Evolutionary conservation across 2,113 vertebrate genomes (phyloP).

Genomic region (Brachyhypopomus gauderio): DNA sequence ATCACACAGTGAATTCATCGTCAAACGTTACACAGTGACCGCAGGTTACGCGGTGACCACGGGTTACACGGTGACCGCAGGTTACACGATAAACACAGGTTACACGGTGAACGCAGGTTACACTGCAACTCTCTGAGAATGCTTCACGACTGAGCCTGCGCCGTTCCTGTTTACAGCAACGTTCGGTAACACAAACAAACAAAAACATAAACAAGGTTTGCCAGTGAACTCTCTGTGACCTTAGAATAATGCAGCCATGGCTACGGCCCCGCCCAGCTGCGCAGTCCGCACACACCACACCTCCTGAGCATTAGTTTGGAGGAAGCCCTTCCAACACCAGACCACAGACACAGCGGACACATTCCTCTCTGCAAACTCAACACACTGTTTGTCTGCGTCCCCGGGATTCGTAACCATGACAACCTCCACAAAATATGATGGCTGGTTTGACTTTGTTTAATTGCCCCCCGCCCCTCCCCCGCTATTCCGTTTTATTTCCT

Average conservation of each 20-base stretch:
- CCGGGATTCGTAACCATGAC: slow-evolving; percentile 69
- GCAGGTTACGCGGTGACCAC: too few species aligned
- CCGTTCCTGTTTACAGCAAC: background rate
- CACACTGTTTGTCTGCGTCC: slow-evolving; percentile 76
- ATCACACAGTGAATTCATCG: background rate
- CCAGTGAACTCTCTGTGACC: slow-evolving; percentile 13
- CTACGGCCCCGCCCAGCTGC: background rate
- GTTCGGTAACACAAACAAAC: background rate
- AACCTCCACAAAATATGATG: slow-evolving; percentile 73
- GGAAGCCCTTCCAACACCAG: slow-evolving; percentile 73
- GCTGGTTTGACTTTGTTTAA: slow-evolving; percentile 70
- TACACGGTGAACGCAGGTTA: too few species aligned
- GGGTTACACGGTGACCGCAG: too few species aligned
- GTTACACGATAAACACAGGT: too few species aligned
- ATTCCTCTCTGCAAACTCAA: slow-evolving; percentile 74
- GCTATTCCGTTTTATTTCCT: too few species aligned
- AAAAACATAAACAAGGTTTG: background rate
- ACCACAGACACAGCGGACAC: slow-evolving; percentile 73
- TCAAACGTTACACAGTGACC: background rate
- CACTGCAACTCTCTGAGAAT: background rate
- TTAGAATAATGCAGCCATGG: background rate
- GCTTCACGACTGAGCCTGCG: background rate
- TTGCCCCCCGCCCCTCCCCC: slow-evolving; percentile 58
- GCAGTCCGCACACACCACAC: slow-evolving; percentile 6
- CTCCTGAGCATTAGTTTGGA: slow-evolving; percentile 66